Base-by-base conservation (phyloP, 2,888 invertebrate species). In the Alsophila aescularia region DNA sequence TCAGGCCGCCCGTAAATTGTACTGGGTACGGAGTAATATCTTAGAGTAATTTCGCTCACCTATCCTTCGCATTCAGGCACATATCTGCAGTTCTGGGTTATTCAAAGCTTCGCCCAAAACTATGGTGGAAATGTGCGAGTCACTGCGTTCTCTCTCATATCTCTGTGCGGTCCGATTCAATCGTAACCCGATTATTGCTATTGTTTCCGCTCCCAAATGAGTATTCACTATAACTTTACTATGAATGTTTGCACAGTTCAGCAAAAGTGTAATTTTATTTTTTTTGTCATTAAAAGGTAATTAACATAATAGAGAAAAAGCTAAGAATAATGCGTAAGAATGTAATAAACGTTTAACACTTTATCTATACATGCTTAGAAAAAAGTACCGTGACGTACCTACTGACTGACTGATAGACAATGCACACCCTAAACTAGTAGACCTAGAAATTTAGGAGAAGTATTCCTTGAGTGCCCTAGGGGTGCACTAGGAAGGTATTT, bases 1-100 rank as follows among this genome's bases (percentile, higher is more conserved):
- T 63, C 61, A 69, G 65, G 56, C 60, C 59, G 59, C 53, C 73
- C 72, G 69, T 79, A 79, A 76, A 76, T 79, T 70, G 66, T 58
- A 52, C 62, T 62, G 63, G 64, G 59, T 64, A 58, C 60, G 58
- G 58, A 71, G 70, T 72, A 68, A 54, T n/a, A n/a, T 62, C 54
- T 53, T 64, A 50, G 63, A 39, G 52, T 57, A 51, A 49, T 63
- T 66, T 66, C 64, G 66, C 18, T 29, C 8, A 44, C 42, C 29
- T 29, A 37, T 29, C 18, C 14, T 3, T 41, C 18, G 32, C 34
- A 9, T 29, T 14, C 13, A n/a, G 14, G 32, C 21, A 14, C 32
- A 32, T 58, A 39, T 41, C 44, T 52, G 34, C 35, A 59, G 43
- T 44, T 44, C 39, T 44, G 41, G 50, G 48, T 55, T 52, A 58